Conservation (phyloP, 2,888 invertebrate species). For the Tetramorium bicarinatum region DNA sequence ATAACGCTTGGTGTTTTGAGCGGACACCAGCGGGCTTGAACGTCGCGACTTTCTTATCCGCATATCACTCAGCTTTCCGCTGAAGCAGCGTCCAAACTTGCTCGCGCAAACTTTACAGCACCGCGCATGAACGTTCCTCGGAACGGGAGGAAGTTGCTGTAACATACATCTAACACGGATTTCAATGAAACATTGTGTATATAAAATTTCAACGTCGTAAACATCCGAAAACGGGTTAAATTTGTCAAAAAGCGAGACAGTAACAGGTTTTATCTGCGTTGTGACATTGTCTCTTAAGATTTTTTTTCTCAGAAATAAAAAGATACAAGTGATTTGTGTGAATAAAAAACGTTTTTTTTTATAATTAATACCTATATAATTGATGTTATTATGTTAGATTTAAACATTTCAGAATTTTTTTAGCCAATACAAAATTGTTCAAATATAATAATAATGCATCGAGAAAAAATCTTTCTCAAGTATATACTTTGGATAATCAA, state of each 20-base stretch:
- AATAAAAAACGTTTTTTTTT: background rate
- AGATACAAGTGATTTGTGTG: background rate
- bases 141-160: background rate
- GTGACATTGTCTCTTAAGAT: background rate
- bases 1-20: constrained; percentile 65
- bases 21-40: constrained; percentile 50
- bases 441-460: background rate
- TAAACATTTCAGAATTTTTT: background rate
- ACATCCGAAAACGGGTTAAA: background rate
- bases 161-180: constrained; percentile 10
- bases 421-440: background rate
- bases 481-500: background rate
- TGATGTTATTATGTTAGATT: background rate
- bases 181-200: background rate
- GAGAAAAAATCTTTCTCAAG: background rate
- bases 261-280: background rate
- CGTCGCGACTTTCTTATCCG: constrained; percentile 51
- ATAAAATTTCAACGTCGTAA: constrained; percentile 7
- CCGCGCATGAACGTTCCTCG: background rate
- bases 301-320: background rate
- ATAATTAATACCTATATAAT: background rate
- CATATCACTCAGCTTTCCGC: constrained; percentile 51
- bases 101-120: constrained; percentile 19
- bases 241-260: background rate
- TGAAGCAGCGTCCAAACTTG: constrained; percentile 18